These are phyloP conservation scores for Eonycteris spelaea DNA, from an alignment of 2,113 vertebrate genomes.

Conservation along the genomic window DNA sequence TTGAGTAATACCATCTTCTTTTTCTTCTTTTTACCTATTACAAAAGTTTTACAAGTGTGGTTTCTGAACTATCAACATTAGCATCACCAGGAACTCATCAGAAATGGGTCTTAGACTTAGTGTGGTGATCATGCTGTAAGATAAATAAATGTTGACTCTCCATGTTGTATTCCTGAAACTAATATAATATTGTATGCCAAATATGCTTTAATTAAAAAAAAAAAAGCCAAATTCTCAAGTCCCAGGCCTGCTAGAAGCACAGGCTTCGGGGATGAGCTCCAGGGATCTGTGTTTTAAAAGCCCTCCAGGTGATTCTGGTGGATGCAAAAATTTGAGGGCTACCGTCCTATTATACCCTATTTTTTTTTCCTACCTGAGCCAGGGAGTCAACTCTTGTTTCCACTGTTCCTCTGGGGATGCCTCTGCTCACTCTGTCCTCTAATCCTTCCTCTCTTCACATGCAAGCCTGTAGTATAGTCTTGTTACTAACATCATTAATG, in stretches of 20 bases:
- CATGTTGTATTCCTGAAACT: neutral
- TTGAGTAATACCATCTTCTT: neutral
- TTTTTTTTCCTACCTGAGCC: neutral
- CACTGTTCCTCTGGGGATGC: neutral
- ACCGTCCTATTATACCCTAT: neutral
- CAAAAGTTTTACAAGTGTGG: neutral
- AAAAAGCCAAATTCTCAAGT: neutral
- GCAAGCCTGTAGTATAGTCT: neutral
- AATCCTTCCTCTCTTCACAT: neutral
- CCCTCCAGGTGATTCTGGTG: neutral
- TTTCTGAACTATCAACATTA: neutral
- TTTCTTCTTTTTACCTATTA: neutral
- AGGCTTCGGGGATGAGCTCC: rapidly evolving
- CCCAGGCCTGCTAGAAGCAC: neutral
- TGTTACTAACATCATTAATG: neutral
- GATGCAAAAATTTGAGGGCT: neutral
- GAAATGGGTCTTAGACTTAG: neutral
- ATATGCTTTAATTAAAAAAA: neutral
- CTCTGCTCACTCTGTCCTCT: neutral
- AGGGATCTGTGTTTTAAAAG: neutral
- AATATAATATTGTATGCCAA: neutral
- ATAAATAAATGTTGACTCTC: neutral
- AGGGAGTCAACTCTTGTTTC: neutral
- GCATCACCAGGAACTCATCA: neutral
- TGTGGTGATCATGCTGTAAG: neutral